A percentile compares a stretch with the other conserved stretches of the same genome.
These are phyloP conservation scores for Neopelma chrysocephalum DNA, from an alignment of 2,797 vertebrate species.

Conservation along the genomic window DNA sequence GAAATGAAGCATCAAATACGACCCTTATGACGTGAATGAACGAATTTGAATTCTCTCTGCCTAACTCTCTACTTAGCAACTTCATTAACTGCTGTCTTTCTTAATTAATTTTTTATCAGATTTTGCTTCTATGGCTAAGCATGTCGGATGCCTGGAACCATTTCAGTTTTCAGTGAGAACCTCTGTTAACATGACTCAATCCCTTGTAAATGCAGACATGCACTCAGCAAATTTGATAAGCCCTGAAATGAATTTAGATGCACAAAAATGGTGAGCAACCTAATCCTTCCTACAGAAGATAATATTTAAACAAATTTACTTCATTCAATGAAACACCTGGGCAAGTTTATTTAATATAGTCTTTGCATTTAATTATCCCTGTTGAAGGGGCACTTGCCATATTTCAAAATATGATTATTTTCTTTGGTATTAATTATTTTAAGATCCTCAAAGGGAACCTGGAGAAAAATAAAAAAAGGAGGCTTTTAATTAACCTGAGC, in stretches of 20 bases:
- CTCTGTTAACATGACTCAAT: neutral
- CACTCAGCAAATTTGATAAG: constrained; percentile 51
- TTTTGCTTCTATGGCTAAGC: neutral
- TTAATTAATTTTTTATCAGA: neutral
- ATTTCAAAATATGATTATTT: constrained; percentile 28
- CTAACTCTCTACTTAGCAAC: neutral
- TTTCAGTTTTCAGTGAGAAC: neutral
- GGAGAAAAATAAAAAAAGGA: neutral
- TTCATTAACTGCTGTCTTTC: neutral
- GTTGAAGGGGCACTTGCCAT: neutral
- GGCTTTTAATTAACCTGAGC: constrained; percentile 49
- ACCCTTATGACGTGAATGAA: neutral
- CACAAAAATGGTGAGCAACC: constrained; percentile 21
- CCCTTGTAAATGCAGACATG: constrained; percentile 33
- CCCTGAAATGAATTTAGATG: constrained; percentile 46
- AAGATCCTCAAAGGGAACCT: constrained; percentile 22
- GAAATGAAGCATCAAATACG: neutral
- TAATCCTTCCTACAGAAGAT: constrained; percentile 43
- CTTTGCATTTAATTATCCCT: constrained; percentile 59
- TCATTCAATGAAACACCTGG: constrained; percentile 51
- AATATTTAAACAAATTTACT: constrained; percentile 63
- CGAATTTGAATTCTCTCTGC: neutral
- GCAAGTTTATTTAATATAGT: constrained; percentile 43
- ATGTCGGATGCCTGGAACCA: neutral
- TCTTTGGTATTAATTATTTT: constrained; percentile 39